Evolutionary conservation across 2,113 vertebrate species (phyloP), one percentile per base, ranked within the genome.

Genomic region (Marcusenius ussheri): DNA sequence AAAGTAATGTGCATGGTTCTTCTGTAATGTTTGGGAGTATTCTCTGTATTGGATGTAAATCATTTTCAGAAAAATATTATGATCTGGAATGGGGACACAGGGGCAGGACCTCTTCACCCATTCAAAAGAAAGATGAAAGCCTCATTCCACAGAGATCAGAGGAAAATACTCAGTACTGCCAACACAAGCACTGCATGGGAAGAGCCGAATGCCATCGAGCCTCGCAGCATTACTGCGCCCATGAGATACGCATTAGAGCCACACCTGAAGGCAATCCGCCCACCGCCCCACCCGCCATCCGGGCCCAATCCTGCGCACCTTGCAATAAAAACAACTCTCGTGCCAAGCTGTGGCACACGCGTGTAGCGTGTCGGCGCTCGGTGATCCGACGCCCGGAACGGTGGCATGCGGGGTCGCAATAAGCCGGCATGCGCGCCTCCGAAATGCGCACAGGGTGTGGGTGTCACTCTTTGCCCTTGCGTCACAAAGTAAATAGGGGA

Each of bases 101-200:
- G 95, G 94, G 93, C 94, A 90, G 91, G 93, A 94, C 95, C 95
- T 93, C 92, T 90, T 91, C 92, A 93, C 93, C 94, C 92, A 92
- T 91, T 94, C 91, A 92, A 53, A 86, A 86, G 92, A 89, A 93
- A 93, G 95, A 96, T 95, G 94, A 97, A 98, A 95, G 94, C 91
- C 93, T 93, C 95, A 96, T 94, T 90, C 93, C 95, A 96, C 94
- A 96, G 94, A 95, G 94, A 95, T 31, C 53, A 77, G 21, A 91
- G 96, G 92, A 96, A 97, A 97, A 97, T 94, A 95, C 84, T 87
- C 90, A 91, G 87, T 91, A 92, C 88, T 94, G 97, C 97, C 97
- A 97, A 97, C 92, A 96, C 93, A 97, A 97, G 95, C 96, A 96
- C 92, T 90, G 86, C 94, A 96, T 95, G 97, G 95, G 96, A 97